Conservation (phyloP, 1,140 invertebrate genomes). For the Marisa cornuarietis region DNA sequence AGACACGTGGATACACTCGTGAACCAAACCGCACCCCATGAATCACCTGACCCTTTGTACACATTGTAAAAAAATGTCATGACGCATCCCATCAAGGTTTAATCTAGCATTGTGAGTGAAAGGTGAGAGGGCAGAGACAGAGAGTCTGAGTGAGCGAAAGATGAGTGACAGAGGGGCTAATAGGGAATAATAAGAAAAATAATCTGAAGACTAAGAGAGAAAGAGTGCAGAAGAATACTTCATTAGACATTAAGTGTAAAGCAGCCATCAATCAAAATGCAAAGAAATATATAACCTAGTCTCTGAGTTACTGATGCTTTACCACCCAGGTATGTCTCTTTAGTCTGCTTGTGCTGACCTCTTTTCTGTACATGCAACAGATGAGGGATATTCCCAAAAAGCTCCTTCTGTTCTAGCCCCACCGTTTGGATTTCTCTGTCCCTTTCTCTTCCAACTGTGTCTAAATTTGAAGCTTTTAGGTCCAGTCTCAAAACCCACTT, state of each 20-base stretch:
- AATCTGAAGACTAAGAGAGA: neutral
- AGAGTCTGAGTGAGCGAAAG: neutral
- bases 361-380: too few species aligned
- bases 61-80: neutral
- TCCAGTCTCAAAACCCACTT: too few species aligned
- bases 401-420: too few species aligned
- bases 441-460: neutral
- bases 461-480: too few species aligned
- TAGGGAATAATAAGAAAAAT: neutral
- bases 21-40: conserved; percentile 69
- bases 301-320: too few species aligned
- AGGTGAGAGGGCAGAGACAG: neutral
- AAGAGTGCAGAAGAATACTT: neutral
- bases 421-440: neutral
- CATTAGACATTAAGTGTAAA: neutral
- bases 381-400: too few species aligned
- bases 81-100: neutral
- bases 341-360: too few species aligned
- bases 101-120: neutral
- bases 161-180: neutral
- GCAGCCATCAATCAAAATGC: neutral
- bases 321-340: too few species aligned
- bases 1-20: conserved; percentile 66
- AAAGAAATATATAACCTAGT: neutral
- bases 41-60: conserved; percentile 65